Percentiles rank a stretch among this genome's conserved stretches.
Evolutionary conservation across 2,113 vertebrate species (phyloP).

Genomic region (Xenopus laevis): DNA sequence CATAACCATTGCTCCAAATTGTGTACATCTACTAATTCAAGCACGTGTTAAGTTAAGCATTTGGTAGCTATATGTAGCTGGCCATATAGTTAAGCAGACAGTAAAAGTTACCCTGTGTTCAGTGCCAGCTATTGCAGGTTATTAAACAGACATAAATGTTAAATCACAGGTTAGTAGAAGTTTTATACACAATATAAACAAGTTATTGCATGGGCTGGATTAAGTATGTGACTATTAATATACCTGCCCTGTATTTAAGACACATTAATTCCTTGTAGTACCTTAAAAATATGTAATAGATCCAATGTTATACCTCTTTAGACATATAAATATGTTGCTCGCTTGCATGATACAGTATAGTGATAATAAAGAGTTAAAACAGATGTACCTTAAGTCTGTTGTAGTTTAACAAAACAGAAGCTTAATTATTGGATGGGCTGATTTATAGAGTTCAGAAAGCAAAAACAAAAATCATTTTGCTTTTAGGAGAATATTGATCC

Average conservation of each 20-base stretch:
- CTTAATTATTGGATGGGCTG: conserved; percentile 35
- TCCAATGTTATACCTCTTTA: background rate
- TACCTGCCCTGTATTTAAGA: no score
- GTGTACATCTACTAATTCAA: no score
- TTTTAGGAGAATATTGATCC: conserved; percentile 55
- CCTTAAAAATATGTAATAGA: background rate
- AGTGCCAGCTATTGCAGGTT: no score
- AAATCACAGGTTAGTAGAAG: background rate
- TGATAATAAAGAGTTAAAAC: conserved; percentile 13
- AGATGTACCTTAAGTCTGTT: background rate
- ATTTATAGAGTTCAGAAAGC: conserved; percentile 47
- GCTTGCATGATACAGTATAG: background rate
- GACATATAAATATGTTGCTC: background rate
- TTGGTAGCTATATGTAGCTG: no score
- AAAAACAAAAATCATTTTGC: conserved; percentile 52
- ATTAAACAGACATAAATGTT: background rate
- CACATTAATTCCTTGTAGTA: background rate
- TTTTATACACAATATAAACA: background rate
- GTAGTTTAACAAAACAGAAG: conserved; percentile 37
- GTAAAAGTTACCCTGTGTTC: no score
- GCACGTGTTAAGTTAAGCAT: no score
- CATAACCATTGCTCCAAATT: no score
- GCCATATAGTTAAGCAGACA: no score
- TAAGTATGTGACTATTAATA: no score
- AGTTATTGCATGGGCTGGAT: conserved; percentile 9